Evolutionary conservation across 2,797 vertebrate genomes (phyloP).

Genomic region (Gallirallus australis): DNA sequence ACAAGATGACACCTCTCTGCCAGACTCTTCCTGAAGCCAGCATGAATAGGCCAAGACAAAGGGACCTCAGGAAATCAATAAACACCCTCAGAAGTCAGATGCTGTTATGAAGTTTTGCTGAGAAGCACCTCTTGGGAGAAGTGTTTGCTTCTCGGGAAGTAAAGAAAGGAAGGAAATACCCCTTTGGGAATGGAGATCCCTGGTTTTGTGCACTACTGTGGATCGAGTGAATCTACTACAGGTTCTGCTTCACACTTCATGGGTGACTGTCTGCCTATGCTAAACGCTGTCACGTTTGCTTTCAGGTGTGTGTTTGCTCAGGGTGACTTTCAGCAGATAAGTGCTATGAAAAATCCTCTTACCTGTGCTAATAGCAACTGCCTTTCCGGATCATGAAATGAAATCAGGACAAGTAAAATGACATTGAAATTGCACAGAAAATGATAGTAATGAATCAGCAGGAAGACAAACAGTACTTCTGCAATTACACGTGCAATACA

Average conservation of each 20-base stretch:
- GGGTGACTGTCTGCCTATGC: not conserved
- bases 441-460: slow-evolving; percentile 48
- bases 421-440: slow-evolving; percentile 48
- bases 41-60: not conserved
- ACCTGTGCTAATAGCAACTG: slow-evolving; percentile 18
- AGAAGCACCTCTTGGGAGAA: not conserved
- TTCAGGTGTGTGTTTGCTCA: not conserved
- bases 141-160: not conserved
- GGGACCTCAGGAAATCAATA: not conserved
- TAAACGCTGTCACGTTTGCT: not conserved
- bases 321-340: slow-evolving; percentile 43
- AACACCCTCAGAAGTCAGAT: not conserved
- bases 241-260: not conserved
- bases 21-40: not conserved
- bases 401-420: slow-evolving; percentile 37
- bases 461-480: slow-evolving; percentile 54
- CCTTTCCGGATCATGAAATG: slow-evolving; percentile 18
- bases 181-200: not conserved
- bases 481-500: not conserved
- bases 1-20: not conserved
- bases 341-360: slow-evolving; percentile 49
- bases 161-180: not conserved
- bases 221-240: not conserved
- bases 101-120: not conserved
- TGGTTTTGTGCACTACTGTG: not conserved